phyloP scores from a whole-genome alignment of 1,140 invertebrate species.

The Musca vetustissima region DNA sequence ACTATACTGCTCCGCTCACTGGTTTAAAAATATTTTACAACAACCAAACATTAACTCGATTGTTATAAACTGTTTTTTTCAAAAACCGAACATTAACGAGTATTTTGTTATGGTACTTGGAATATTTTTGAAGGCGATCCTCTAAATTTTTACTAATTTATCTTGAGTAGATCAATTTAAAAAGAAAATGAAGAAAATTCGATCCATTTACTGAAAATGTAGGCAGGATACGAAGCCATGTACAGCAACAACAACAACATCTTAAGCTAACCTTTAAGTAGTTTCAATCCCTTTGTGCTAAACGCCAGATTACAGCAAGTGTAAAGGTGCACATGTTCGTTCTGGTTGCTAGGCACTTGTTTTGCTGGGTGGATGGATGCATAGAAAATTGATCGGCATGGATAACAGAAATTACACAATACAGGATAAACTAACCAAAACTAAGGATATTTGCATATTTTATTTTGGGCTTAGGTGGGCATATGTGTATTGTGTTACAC shows the following conservation, averaged over 20 bases:
- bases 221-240: no score
- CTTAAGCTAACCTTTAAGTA: not conserved
- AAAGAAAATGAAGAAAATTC: not conserved
- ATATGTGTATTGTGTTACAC: not conserved
- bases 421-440: not conserved
- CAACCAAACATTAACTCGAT: no score
- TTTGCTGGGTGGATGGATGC: no score
- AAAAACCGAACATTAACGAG: no score
- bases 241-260: no score
- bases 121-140: no score
- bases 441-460: constrained; percentile 14
- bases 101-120: no score
- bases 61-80: no score
- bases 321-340: constrained; percentile 11
- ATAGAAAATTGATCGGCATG: not conserved
- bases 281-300: not conserved
- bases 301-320: constrained; percentile 19
- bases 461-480: not conserved
- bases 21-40: no score
- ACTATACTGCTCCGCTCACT: no score
- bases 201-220: no score
- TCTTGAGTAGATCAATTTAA: constrained; percentile 26
- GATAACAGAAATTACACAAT: constrained; percentile 17
- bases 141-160: constrained; percentile 16
- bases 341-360: no score